Evolutionary conservation across 2,113 vertebrate genomes (phyloP), one percentile per base, ranked within the genome.

Genomic region (Oncorhynchus kisutch): DNA sequence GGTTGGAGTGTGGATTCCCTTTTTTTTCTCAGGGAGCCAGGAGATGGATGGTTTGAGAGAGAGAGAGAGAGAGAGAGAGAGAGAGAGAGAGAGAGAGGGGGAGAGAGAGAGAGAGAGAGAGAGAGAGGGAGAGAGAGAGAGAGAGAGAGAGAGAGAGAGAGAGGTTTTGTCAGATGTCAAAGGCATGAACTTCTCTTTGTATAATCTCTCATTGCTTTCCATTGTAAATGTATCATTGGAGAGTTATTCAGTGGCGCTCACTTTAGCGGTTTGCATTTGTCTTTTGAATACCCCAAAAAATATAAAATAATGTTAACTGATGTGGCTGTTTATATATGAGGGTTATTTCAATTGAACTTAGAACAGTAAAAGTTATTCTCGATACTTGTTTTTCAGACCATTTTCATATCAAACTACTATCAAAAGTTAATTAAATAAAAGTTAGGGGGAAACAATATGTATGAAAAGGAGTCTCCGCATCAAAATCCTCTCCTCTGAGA

Each of bases 401-500:
- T 68, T 83, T 83, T 71, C 64, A 66, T 81, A 78, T 73, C 54
- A 71, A 73, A 78, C 34, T 74, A 73, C 62, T 57, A 67, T 67
- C 6, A 67, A 31, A 62, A 62, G 20, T 6, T 27, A 60, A 20
- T 3, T 62, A 83, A 84, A 62, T 29, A 29, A 45, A 68, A 82
- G 74, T 83, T 78, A 70, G 49, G n/a, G 5, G 83, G 78, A 83
- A 82, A 87, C 84, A 85, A 88, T 84, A 89, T 89, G 80, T 88
- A 89, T 90, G 90, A 91, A 91, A 92, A 91, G 91, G 73, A 89
- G 85, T 79, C 71, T 2, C 25, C 3, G 68, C 74, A 71, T 80
- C 70, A 60, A 87, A 90, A 87, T 88, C 83, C 81, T 85, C 78
- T 73, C 70, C 75, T 69, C 70, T 1, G 71, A 77, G 76, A 81